Conservation (phyloP, 2,113 vertebrate species). For the Axis porcinus region DNA sequence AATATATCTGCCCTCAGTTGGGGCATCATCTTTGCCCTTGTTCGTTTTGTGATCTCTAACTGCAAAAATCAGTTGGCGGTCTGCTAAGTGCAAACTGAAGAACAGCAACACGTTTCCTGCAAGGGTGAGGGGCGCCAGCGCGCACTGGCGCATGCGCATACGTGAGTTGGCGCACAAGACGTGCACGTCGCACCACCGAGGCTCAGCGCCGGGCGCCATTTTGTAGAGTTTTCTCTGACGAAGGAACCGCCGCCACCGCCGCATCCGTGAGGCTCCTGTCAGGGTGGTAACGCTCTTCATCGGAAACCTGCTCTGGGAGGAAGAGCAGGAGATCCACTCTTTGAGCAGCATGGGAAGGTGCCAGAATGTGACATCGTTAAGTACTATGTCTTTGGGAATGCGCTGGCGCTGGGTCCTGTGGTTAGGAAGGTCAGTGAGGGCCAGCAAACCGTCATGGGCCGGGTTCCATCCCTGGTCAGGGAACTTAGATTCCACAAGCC, state of each 20-base stretch:
- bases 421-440: background rate
- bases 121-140: slow-evolving; percentile 1
- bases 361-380: slow-evolving; percentile 96
- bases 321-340: slow-evolving; percentile 93
- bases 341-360: slow-evolving; percentile 95
- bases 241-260: slow-evolving; percentile 20
- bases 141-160: slow-evolving; percentile 63
- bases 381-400: slow-evolving; percentile 80
- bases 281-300: slow-evolving; percentile 97
- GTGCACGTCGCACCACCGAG: slow-evolving; percentile 50
- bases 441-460: background rate
- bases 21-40: background rate
- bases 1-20: background rate
- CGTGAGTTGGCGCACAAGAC: slow-evolving; percentile 64
- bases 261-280: slow-evolving; percentile 49
- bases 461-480: background rate
- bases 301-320: slow-evolving; percentile 92
- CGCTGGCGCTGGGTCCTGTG: background rate
- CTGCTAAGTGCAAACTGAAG: background rate
- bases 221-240: slow-evolving; percentile 64
- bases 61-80: background rate
- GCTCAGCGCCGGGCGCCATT: slow-evolving; percentile 67
- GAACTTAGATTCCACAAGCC: background rate
- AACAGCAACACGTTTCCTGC: background rate
- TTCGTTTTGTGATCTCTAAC: background rate